Percentiles rank a stretch among this genome's conserved stretches.
Conservation (phyloP, 1,140 invertebrate genomes). For the Diabrotica undecimpunctata region DNA sequence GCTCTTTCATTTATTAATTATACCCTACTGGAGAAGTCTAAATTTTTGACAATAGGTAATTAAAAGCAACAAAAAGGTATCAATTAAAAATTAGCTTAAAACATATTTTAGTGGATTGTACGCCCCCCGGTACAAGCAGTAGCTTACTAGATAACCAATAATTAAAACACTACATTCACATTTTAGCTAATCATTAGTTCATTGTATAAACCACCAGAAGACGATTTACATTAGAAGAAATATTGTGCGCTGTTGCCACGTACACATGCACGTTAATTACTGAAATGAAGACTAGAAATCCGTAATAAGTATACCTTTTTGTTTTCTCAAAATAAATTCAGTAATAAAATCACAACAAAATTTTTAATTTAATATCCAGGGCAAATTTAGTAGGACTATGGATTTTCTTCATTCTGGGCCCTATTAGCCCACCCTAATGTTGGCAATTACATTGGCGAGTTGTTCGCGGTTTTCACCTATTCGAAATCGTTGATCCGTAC, state of each 20-base stretch:
- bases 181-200: constrained; percentile 41
- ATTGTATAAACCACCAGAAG: constrained; percentile 36
- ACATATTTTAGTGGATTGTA: constrained; percentile 31
- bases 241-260: background rate
- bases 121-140: constrained; percentile 30
- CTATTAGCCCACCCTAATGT: too few relatives aligned
- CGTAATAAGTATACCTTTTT: too few relatives aligned
- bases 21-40: background rate
- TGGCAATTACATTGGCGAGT: too few relatives aligned
- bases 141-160: constrained; percentile 36
- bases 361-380: too few relatives aligned
- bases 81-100: constrained; percentile 41
- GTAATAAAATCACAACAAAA: too few relatives aligned
- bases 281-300: too few relatives aligned
- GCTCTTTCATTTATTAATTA: constrained; percentile 7
- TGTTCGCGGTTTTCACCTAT: too few relatives aligned
- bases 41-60: constrained; percentile 22
- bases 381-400: too few relatives aligned
- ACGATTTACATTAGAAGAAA: constrained; percentile 18
- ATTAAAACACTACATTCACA: constrained; percentile 42
- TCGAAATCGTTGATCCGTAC: too few relatives aligned
- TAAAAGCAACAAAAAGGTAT: constrained; percentile 27
- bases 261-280: too few relatives aligned
- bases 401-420: too few relatives aligned
- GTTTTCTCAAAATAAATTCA: too few relatives aligned